Evolutionary conservation across 2,797 vertebrate species (phyloP), one percentile per base, ranked within the genome.

Genomic region (Austrolebias charrua): DNA sequence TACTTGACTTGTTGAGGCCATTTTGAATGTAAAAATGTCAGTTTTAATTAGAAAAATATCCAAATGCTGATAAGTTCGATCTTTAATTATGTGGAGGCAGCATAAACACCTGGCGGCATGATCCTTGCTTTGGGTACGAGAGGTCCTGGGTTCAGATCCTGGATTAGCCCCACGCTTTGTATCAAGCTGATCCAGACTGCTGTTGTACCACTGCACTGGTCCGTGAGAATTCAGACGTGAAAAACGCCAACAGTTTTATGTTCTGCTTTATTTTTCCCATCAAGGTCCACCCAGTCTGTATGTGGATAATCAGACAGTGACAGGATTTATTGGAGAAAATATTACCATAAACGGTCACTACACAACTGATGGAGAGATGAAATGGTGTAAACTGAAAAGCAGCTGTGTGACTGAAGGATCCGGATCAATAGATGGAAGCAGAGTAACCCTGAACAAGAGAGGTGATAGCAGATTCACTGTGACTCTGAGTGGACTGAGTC

Each of bases 321-420:
- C 1, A 35, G 78, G 55, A 35, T 67, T 38, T 0, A 4, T 1
- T 12, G 68, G 59, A 51, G 28, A 12, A 0, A 13, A 0, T 0
- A 8, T 50, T 20, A 60, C 40, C 7, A 72, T 83, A 18, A 40
- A 1, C 0, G 82, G 65, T 53, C 0, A n/a, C 31, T 2, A 31
- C 13, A 7, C 1, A 2, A 0, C 1, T 29, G 4, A 4, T 53
- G 55, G 55, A 50, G 0, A 0, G 31, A 35, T 31, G 1, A 3
- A 15, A 1, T 88, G 81, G 81, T 88, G 86, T 48, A 33, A 16
- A 40, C 11, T 78, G 19, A 65, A 42, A 2, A 0, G 12, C 0
- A 38, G 8, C 3, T 83, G 84, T 63, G 53, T 74, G 12, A 54
- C 4, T 0, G 2, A 1, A 0, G 1, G 1, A 0, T 29, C 12